Evolutionary conservation across 2,888 invertebrate species (phyloP).

Genomic region (Ganaspis brasiliensis): DNA sequence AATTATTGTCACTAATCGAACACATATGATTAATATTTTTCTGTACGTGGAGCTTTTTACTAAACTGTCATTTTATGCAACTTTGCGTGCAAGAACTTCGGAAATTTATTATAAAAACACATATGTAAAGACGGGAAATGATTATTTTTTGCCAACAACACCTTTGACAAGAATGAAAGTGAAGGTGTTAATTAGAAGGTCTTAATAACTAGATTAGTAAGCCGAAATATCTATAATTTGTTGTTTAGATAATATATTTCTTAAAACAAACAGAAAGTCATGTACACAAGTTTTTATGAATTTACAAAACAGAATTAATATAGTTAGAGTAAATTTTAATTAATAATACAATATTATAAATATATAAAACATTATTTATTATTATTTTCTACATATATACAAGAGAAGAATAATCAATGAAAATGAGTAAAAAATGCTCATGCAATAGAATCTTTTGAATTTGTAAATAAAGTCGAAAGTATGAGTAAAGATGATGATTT

Average conservation of each 20-base stretch:
- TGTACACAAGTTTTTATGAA: too few species aligned
- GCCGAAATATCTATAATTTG: slow-evolving; percentile 2
- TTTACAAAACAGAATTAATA: too few species aligned
- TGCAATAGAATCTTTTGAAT: too few species aligned
- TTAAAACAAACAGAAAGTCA: neutral
- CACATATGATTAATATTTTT: slow-evolving; percentile 45
- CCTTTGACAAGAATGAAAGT: neutral
- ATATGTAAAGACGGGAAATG: slow-evolving; percentile 10
- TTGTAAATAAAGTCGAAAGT: too few species aligned
- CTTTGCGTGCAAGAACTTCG: slow-evolving; percentile 24
- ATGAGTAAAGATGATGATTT: too few species aligned
- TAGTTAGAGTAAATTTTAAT: too few species aligned
- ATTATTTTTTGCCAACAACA: slow-evolving; percentile 3
- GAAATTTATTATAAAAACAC: slow-evolving; percentile 15
- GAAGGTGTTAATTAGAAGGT: neutral
- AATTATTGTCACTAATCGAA: slow-evolving; percentile 19
- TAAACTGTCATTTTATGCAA: slow-evolving; percentile 51
- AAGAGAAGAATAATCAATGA: too few species aligned
- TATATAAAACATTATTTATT: neutral
- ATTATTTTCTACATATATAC: too few species aligned
- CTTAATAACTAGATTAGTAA: neutral
- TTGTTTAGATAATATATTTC: neutral
- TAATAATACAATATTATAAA: neutral
- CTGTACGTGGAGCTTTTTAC: slow-evolving; percentile 38
- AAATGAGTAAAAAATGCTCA: too few species aligned